Base-by-base conservation (phyloP, 2,888 invertebrate species). In the Lithodes maja region DNA sequence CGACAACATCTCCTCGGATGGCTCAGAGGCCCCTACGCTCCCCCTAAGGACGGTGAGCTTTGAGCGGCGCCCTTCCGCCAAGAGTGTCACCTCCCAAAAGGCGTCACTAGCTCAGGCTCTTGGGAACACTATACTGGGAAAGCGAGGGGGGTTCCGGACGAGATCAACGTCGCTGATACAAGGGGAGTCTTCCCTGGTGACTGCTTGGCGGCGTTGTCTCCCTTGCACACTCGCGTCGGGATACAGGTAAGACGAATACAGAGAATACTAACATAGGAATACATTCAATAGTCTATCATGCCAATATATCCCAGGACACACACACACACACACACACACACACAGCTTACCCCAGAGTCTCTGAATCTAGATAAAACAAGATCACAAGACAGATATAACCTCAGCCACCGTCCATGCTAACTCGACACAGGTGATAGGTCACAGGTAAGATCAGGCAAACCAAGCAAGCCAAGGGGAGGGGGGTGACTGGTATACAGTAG, bases 171-270 rank as follows among this genome's bases (percentile, higher is more conserved):
- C 79, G 12, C 33, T 75, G 12, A 53, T 75, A 17, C 77, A 77
- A n/a, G 49, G 61, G 1, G 87, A 87, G 17, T 69, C 87, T 77
- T 83, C 15, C 1, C n/a, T n/a, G n/a, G 17, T 83, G 5, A 61
- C 82, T 7, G 77, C 61, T 17, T 87, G 87, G 54, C 74, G 75
- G 0, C 49, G 87, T 17, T 87, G 87, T 53, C 79, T 87, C 1
- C 87, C 87, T n/a, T 87, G 87, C 78, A 87, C 87, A 82, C 3
- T 77, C 61, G 77, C 87, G 17, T 83, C 87, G 12, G 87, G 87
- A 12, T 87, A 87, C 87, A 87, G 87, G 87, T 87, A 77, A 77
- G 87, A n/a, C n/a, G n/a, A n/a, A n/a, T n/a, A n/a, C n/a, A n/a
- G n/a, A n/a, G n/a, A n/a, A n/a, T n/a, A n/a, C n/a, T n/a, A n/a